A percentile compares a stretch with the other conserved stretches of the same genome.
phyloP scores from a whole-genome alignment of 2,797 vertebrate species.

The Enoplosus armatus region DNA sequence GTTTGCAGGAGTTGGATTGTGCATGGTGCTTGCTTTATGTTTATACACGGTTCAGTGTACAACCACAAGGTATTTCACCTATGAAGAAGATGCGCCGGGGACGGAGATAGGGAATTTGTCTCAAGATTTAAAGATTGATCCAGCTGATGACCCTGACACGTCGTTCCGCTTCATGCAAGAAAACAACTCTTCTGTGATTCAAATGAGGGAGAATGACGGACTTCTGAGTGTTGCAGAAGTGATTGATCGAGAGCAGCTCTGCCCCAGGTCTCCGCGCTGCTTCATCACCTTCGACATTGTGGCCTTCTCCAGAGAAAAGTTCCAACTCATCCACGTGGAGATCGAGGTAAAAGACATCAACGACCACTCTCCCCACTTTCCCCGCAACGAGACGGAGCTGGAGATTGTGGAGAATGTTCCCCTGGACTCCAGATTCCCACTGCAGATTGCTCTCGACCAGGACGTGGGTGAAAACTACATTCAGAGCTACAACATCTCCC shows the following conservation, averaged over 20 bases:
- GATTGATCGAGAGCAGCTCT: slow-evolving; percentile 82
- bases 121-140: slow-evolving; percentile 80
- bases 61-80: slow-evolving; percentile 81
- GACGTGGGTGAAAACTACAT: slow-evolving; percentile 88
- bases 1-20: slow-evolving; percentile 29
- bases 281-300: slow-evolving; percentile 84
- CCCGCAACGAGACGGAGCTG: slow-evolving; percentile 78
- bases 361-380: slow-evolving; percentile 84
- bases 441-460: slow-evolving; percentile 84
- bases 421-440: slow-evolving; percentile 79
- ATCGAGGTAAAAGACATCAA: slow-evolving; percentile 89
- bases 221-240: slow-evolving; percentile 76
- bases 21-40: slow-evolving; percentile 64
- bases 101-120: slow-evolving; percentile 82
- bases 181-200: slow-evolving; percentile 79
- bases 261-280: slow-evolving; percentile 78
- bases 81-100: slow-evolving; percentile 80
- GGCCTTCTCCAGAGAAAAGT: slow-evolving; percentile 84
- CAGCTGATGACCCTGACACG: slow-evolving; percentile 68
- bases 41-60: slow-evolving; percentile 56
- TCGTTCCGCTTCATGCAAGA: slow-evolving; percentile 84
- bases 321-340: slow-evolving; percentile 88
- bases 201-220: slow-evolving; percentile 78
- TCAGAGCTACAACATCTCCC: slow-evolving; percentile 83
- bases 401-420: slow-evolving; percentile 83